Evolutionary conservation across 2,113 vertebrate species (phyloP), one percentile per base, ranked within the genome.

Genomic region (Pungitius pungitius): DNA sequence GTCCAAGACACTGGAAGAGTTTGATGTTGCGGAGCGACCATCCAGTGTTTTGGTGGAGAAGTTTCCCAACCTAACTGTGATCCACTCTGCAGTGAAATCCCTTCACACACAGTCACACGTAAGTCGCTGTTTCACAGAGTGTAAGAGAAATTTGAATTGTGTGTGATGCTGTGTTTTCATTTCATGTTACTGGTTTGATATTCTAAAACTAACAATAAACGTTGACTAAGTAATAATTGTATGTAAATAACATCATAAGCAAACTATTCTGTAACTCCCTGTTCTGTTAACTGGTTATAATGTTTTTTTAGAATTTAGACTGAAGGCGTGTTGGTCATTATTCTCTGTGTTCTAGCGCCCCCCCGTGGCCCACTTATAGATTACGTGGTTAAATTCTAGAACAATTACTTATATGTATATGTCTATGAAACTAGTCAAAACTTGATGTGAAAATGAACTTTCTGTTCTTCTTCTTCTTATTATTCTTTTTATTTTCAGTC

Each of bases 1-100:
- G 39, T 97, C 96, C 17, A 95, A 92, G 90, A 92, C 88, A 1
- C 85, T 99, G 64, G 97, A 99, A 86, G 96, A 98, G 74, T 99
- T 99, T 90, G 95, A 96, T 69, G 93, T 99, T 3, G 96, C 97
- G 91, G 97, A 99, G 82, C 93, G 90, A 54, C 93, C 94, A 18
- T 91, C 91, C 83, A 93, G 88, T 78, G 54, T 95, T 2, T 83
- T 99, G 84, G 92, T 95, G 89, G 92, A 92, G 37, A 95, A 90
- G 67, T 96, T 94, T 79, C 93, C 96, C 27, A 98, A 97, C 84
- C 93, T 99, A 73, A 95, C 91, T 77, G 93, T 99, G 60, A 92
- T 97, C 82, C 94, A 95, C 27, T 98, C 95, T 62, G 92, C 84
- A 63, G 96, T 97, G 7, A 95, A 91, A 66, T 88, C 89, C 0